Base-by-base conservation (phyloP, 2,888 invertebrate species). In the Hedya salicella region DNA sequence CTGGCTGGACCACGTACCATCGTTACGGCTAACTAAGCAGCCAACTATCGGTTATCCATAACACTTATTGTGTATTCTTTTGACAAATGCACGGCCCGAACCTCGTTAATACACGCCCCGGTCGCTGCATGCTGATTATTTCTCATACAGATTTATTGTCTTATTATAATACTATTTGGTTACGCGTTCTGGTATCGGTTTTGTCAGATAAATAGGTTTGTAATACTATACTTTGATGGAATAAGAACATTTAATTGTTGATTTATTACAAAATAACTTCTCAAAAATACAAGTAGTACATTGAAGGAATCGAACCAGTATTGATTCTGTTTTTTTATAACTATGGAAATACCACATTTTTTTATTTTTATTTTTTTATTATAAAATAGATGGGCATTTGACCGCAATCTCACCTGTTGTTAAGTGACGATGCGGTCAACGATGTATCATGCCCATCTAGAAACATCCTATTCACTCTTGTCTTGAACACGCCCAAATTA, bases 31-130 rank as follows among this genome's bases (percentile, higher is more conserved):
- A 89, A 89, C 91, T 88, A 88, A 86, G 84, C 82, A 80, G 83
- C 88, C 79, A 87, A 88, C 88, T 87, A 89, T 88, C 74, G 86
- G 89, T 87, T 88, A 91, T 91, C 87, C 87, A 90, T 91, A 83
- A 87, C 82, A 79, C 80, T 85, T 85, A 90, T 90, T 91, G 89
- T 91, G 80, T 87, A 82, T 85, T 85, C 83, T 83, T 86, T 85
- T 90, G 91, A 91, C 86, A 88, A 91, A 91, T 90, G 86, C 73
- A 72, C 76, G 60, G 74, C 76, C 78, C 83, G 74, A 69, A 70
- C 71, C 83, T 84, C 80, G 85, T 87, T 87, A 85, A 85, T 87
- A 81, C 75, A 70, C 70, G 54, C 44, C 52, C 25, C 39, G 50
- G 52, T 65, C 66, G 75, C 73, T 73, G 72, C 75, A 76, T 77